A percentile compares a stretch with the other conserved stretches of the same genome.
These are phyloP conservation scores for Ganaspis brasiliensis DNA, from an alignment of 2,888 invertebrate genomes.

Conservation along the genomic window DNA sequence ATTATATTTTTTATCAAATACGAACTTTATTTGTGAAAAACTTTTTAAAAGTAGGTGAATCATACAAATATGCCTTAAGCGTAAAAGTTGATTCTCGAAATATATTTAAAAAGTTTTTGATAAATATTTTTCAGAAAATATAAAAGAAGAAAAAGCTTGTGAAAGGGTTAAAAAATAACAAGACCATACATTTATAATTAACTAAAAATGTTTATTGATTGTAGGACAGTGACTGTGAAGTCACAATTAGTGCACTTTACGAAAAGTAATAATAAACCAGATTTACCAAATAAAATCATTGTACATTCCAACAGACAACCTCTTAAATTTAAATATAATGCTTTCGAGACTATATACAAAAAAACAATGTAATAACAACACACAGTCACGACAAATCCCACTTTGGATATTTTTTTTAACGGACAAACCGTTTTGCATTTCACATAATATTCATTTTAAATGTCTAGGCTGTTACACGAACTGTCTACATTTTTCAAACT, in stretches of 20 bases:
- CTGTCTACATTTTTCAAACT: constrained; percentile 43
- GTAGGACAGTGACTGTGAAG: constrained; percentile 54
- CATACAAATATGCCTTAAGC: no score
- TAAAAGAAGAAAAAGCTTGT: no score
- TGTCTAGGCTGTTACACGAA: constrained; percentile 46
- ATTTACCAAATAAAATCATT: constrained; percentile 70
- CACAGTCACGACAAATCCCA: constrained; percentile 64
- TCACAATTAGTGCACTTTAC: constrained; percentile 57
- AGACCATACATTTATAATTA: constrained; percentile 48
- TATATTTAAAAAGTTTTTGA: no score
- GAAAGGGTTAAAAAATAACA: background rate
- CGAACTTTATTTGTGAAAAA: no score
- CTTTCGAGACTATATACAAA: constrained; percentile 66
- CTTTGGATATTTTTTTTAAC: constrained; percentile 43
- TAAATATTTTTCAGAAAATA: no score
- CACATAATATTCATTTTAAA: constrained; percentile 31
- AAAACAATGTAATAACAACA: constrained; percentile 69
- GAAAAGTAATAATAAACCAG: constrained; percentile 57
- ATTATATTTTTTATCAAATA: no score
- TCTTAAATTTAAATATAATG: constrained; percentile 70
- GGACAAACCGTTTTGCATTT: constrained; percentile 42
- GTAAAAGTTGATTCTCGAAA: no score
- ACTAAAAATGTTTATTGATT: constrained; percentile 60
- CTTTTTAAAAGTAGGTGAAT: no score
- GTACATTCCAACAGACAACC: constrained; percentile 74